A percentile compares a stretch with the other conserved stretches of the same genome.
Conservation (phyloP, 1,140 invertebrate species). For the Trialeurodes vaporariorum region DNA sequence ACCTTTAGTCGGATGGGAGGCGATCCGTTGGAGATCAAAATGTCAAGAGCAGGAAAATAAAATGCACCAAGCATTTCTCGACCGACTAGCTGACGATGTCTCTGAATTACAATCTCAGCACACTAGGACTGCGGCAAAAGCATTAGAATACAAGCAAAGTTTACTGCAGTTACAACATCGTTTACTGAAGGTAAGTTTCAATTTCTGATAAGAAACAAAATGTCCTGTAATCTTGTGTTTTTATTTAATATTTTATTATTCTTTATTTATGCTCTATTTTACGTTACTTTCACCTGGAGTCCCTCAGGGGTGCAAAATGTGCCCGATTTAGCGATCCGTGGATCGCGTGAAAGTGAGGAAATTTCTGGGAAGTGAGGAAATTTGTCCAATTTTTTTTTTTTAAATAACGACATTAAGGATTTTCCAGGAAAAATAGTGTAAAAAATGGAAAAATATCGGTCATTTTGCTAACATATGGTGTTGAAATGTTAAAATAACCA, state of each 20-base stretch:
- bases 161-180: constrained; percentile 63
- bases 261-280: too few relatives aligned
- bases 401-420: too few relatives aligned
- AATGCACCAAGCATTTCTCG: constrained; percentile 61
- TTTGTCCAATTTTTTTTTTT: too few relatives aligned
- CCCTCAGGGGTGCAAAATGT: background rate
- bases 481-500: too few relatives aligned
- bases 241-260: too few relatives aligned
- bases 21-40: constrained; percentile 70
- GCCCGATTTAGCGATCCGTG: background rate
- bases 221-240: too few relatives aligned
- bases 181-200: constrained; percentile 49
- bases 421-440: too few relatives aligned
- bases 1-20: constrained; percentile 79
- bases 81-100: constrained; percentile 62
- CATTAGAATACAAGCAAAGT: constrained; percentile 61
- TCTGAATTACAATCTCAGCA: constrained; percentile 58
- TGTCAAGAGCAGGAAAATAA: constrained; percentile 68
- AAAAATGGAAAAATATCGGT: too few relatives aligned
- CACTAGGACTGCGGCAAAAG: constrained; percentile 51
- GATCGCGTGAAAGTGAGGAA: background rate
- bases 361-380: background rate
- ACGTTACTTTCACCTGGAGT: too few relatives aligned
- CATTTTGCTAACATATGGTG: too few relatives aligned
- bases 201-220: too few relatives aligned